Percentiles rank a stretch among this genome's conserved stretches.
Evolutionary conservation across 2,113 vertebrate genomes (phyloP).

Genomic region (Marmota flaviventris): DNA sequence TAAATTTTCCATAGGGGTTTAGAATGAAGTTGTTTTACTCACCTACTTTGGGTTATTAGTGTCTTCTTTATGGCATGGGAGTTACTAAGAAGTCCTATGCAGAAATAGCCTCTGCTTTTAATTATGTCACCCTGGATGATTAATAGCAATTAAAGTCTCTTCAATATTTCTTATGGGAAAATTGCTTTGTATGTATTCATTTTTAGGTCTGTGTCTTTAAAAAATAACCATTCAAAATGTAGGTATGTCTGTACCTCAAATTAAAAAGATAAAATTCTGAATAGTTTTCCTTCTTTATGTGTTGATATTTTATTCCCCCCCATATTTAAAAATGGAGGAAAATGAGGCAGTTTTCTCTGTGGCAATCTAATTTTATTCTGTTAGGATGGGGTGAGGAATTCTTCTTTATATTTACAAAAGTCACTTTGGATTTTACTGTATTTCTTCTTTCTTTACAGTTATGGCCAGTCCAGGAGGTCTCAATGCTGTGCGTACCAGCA

Average conservation of each 20-base stretch:
- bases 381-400: neutral
- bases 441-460: conserved; percentile 85
- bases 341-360: neutral
- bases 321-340: neutral
- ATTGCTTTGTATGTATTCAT: neutral
- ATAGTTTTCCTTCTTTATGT: conserved; percentile 29
- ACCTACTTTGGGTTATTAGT: neutral
- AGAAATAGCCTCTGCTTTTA: neutral
- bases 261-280: neutral
- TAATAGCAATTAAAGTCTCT: neutral
- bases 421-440: neutral
- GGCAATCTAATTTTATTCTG: neutral
- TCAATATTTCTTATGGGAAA: neutral
- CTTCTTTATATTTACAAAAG: neutral
- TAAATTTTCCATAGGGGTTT: neutral
- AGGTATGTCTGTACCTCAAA: neutral
- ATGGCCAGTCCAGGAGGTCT: conserved; percentile 95
- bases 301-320: neutral
- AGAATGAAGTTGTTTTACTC: neutral
- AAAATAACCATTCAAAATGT: neutral
- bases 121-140: neutral
- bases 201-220: conserved; percentile 13
- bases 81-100: neutral
- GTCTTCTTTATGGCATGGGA: neutral
- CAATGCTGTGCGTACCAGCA: conserved; percentile 94